These are phyloP conservation scores for Jordanella pulchra DNA, from an alignment of 2,797 vertebrate species.

Conservation along the genomic window DNA sequence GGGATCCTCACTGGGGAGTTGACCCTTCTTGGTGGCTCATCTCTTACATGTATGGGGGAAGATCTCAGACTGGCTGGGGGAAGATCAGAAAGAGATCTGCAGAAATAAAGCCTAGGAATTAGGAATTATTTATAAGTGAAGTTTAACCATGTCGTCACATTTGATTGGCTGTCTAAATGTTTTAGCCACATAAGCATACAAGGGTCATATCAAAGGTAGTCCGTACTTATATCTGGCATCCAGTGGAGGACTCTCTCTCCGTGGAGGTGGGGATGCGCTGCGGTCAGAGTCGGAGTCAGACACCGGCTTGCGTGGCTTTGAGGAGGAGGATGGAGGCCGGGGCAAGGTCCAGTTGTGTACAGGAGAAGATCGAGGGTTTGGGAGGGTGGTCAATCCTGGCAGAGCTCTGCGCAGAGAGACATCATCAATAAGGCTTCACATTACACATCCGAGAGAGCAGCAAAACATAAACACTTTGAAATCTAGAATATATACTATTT, in stretches of 20 bases:
- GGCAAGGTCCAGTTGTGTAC: conserved; percentile 48
- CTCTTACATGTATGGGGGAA: conserved; percentile 66
- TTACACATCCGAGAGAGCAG: not conserved
- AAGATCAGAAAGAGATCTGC: conserved; percentile 79
- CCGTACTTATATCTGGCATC: conserved; percentile 80
- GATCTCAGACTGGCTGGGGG: conserved; percentile 44
- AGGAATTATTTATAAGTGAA: not conserved
- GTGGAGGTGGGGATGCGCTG: conserved; percentile 65
- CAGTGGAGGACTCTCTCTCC: conserved; percentile 55
- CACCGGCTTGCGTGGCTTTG: conserved; percentile 74
- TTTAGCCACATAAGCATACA: not conserved
- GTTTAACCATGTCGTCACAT: not conserved
- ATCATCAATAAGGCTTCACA: conserved; percentile 1
- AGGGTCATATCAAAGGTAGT: not conserved
- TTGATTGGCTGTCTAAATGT: not conserved
- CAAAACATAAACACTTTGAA: not conserved
- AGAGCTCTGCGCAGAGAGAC: conserved; percentile 60
- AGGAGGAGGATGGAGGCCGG: conserved; percentile 62
- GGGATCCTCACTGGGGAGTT: conserved; percentile 73
- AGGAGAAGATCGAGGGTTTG: conserved; percentile 76
- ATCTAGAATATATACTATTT: not conserved
- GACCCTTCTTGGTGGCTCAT: conserved; percentile 65
- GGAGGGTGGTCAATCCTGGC: conserved; percentile 75
- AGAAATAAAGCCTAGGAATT: not conserved
- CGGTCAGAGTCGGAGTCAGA: conserved; percentile 82